Conservation (phyloP, 2,888 invertebrate genomes). For the Syrista parreyssii region DNA sequence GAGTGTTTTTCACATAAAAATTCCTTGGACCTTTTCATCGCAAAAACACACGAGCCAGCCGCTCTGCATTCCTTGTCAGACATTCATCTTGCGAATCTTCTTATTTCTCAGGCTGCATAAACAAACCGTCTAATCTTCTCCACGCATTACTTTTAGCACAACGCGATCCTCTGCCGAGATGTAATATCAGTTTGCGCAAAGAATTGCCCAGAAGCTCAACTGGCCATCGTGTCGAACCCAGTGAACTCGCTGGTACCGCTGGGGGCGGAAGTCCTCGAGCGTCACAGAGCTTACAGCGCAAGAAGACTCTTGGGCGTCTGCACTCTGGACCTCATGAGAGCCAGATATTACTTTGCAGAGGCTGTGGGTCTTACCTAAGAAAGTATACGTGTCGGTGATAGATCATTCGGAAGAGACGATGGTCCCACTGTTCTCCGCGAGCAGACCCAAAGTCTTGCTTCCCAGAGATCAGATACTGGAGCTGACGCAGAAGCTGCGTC, state of each 20-base stretch:
- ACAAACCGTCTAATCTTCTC: neutral
- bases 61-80: neutral
- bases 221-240: constrained; percentile 27
- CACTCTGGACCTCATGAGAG: constrained; percentile 15
- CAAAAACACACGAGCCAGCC: neutral
- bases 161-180: constrained; percentile 55
- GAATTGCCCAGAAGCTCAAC: constrained; percentile 22
- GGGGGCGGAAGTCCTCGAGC: constrained; percentile 8
- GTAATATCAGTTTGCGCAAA: constrained; percentile 17
- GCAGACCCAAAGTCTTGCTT: constrained; percentile 1
- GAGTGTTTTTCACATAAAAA: constrained; percentile 10
- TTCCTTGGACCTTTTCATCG: neutral
- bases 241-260: constrained; percentile 25
- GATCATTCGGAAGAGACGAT: constrained; percentile 13
- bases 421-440: constrained; percentile 12
- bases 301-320: constrained; percentile 12
- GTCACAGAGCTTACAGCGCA: constrained; percentile 37
- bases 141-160: constrained; percentile 3
- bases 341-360: neutral
- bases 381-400: constrained; percentile 15
- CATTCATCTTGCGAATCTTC: neutral
- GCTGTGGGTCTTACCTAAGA: neutral
- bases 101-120: neutral
- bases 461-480: neutral
- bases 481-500: constrained; percentile 7